Conservation (phyloP, 1,140 invertebrate genomes). For the Drosophila ficusphila region DNA sequence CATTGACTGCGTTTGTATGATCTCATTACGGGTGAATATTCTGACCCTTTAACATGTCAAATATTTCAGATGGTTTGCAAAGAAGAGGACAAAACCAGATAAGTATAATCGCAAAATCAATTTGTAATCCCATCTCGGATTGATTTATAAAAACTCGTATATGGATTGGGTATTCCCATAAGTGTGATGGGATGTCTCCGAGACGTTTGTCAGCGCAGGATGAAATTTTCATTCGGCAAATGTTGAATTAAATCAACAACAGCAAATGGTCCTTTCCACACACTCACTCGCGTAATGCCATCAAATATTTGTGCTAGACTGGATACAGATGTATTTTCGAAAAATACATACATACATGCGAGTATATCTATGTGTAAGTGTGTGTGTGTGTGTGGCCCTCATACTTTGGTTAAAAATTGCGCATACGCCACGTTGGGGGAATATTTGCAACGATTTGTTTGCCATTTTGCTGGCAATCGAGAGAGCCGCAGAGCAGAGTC, state of each 20-base stretch:
- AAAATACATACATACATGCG: background rate
- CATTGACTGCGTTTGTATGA: too few relatives aligned
- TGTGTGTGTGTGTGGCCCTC: background rate
- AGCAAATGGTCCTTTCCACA: conserved; percentile 36
- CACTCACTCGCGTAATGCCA: background rate
- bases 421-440: conserved; percentile 61
- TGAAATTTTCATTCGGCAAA: conserved; percentile 45
- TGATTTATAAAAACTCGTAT: background rate
- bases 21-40: too few relatives aligned
- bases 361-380: background rate
- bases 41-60: too few relatives aligned
- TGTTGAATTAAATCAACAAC: conserved; percentile 48
- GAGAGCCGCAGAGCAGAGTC: conserved; percentile 33
- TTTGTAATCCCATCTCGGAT: background rate
- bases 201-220: conserved; percentile 30
- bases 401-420: conserved; percentile 48
- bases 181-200: conserved; percentile 21
- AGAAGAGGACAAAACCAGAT: too few relatives aligned
- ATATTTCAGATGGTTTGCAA: too few relatives aligned
- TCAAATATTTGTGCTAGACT: conserved; percentile 42
- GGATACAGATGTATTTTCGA: conserved; percentile 1
- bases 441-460: conserved; percentile 59
- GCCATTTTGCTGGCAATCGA: conserved; percentile 45
- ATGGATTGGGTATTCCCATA: conserved; percentile 23
- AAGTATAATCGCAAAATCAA: too few relatives aligned